A percentile compares a stretch with the other conserved stretches of the same genome.
These are phyloP conservation scores for Gastrophysa polygoni DNA, from an alignment of 2,888 invertebrate genomes.

Conservation along the genomic window DNA sequence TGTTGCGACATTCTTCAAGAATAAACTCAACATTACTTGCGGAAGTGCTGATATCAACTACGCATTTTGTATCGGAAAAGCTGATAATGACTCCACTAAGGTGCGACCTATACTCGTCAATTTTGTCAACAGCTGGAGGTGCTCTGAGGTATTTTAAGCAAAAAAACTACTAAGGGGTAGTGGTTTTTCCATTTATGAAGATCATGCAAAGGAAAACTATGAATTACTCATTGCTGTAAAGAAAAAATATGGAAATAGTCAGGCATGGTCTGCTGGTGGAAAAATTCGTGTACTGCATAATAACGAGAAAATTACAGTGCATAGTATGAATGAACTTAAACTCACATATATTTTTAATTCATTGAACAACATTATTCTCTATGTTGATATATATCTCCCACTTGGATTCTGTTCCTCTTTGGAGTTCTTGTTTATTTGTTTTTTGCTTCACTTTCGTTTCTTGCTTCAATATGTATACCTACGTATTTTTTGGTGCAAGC, in stretches of 20 bases:
- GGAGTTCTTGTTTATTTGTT: no score
- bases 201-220: not conserved
- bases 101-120: slow-evolving; percentile 1
- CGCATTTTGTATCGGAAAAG: not conserved
- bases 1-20: not conserved
- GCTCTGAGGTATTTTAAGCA: not conserved
- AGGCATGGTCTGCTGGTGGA: slow-evolving; percentile 7
- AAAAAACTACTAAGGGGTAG: not conserved
- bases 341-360: not conserved
- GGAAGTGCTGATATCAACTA: not conserved
- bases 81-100: not conserved
- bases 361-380: not conserved
- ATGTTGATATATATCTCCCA: not conserved
- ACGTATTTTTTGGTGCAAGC: no score
- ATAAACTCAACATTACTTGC: not conserved
- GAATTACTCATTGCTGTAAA: not conserved
- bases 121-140: not conserved
- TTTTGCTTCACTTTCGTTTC: no score
- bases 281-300: not conserved
- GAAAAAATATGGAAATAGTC: slow-evolving; percentile 5
- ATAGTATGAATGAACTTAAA: not conserved
- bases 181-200: not conserved
- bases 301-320: not conserved
- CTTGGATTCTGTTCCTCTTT: not conserved
- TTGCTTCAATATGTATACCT: no score